A percentile compares a stretch with the other conserved stretches of the same genome.
These are phyloP conservation scores for Merluccius polli DNA, from an alignment of 2,797 vertebrate genomes.

Conservation along the genomic window DNA sequence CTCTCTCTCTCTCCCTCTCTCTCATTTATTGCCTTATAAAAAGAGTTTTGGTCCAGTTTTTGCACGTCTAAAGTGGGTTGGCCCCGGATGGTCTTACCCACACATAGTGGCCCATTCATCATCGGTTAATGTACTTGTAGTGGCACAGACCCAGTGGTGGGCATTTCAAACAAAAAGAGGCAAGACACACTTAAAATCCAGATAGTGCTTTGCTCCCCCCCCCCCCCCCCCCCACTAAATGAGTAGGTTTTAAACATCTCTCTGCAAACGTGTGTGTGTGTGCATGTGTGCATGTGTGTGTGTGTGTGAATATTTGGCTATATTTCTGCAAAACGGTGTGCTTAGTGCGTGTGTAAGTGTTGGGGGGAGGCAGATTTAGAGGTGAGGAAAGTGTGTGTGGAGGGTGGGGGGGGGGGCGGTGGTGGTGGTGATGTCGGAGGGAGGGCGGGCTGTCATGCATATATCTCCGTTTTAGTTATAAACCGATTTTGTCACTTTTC, in stretches of 20 bases:
- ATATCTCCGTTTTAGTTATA: constrained; percentile 60
- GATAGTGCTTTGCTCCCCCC: neutral
- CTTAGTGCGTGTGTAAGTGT: neutral
- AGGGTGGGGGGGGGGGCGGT: neutral
- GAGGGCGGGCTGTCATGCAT: constrained; percentile 22
- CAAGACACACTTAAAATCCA: neutral
- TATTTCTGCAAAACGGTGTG: constrained; percentile 34
- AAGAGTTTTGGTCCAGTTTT: constrained; percentile 72
- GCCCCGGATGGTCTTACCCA: constrained; percentile 73
- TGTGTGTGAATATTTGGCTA: neutral
- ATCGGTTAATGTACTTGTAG: constrained; percentile 81
- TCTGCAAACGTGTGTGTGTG: neutral
- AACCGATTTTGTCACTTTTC: constrained; percentile 66
- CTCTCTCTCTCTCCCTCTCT: too few relatives aligned
- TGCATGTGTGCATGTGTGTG: neutral
- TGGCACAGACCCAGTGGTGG: constrained; percentile 83
- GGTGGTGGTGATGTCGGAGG: constrained; percentile 9
- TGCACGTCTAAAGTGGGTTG: constrained; percentile 80
- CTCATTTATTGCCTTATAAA: constrained; percentile 80
- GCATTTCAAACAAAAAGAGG: constrained; percentile 45
- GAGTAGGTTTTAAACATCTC: neutral
- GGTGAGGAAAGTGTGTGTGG: neutral
- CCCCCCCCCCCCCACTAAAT: neutral
- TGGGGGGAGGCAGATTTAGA: neutral
- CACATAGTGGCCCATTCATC: constrained; percentile 98